A percentile compares a stretch with the other conserved stretches of the same genome.
Conservation (phyloP, 37 sponge, comb jelly and placozoan species). For the Sycon ciliatum region DNA sequence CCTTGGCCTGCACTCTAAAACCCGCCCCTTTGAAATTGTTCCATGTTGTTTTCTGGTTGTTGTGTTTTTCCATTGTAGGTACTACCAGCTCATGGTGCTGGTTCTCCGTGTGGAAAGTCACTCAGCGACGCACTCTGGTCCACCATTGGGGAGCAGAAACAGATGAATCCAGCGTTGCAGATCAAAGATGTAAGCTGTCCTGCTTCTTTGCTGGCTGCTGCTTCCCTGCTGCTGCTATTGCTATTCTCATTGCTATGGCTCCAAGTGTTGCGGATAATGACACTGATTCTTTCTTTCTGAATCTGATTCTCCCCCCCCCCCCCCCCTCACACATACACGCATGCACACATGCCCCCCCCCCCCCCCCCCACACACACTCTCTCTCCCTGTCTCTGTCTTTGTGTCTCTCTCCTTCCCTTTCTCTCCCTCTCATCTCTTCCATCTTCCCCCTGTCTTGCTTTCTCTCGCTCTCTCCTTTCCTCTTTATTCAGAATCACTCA, state of each 20-base stretch:
- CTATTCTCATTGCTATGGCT: no score
- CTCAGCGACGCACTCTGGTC: slow-evolving; percentile 56
- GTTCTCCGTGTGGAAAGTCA: slow-evolving; percentile 85
- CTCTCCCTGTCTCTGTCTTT: no score
- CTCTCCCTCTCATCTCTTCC: background rate
- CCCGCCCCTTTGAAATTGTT: background rate
- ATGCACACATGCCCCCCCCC: no score
- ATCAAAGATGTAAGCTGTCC: slow-evolving; percentile 38
- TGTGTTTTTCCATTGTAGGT: slow-evolving; percentile 30
- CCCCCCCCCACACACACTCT: no score
- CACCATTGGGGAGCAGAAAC: slow-evolving; percentile 66
- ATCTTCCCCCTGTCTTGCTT: background rate
- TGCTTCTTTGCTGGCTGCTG: no score
- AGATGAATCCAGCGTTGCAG: slow-evolving; percentile 66
- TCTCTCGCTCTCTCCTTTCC: background rate
- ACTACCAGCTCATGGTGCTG: slow-evolving; percentile 83
- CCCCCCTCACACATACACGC: no score
- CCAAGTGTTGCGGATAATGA: no score
- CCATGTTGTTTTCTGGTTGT: background rate
- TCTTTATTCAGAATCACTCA: background rate
- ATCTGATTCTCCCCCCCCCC: no score
- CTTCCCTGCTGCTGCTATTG: no score
- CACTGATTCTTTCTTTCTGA: no score
- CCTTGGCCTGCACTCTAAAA: no score
- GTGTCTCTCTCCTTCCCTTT: background rate